A percentile compares a stretch with the other conserved stretches of the same genome.
phyloP scores from a whole-genome alignment of 1,140 invertebrate species.

The Teleopsis dalmanni region DNA sequence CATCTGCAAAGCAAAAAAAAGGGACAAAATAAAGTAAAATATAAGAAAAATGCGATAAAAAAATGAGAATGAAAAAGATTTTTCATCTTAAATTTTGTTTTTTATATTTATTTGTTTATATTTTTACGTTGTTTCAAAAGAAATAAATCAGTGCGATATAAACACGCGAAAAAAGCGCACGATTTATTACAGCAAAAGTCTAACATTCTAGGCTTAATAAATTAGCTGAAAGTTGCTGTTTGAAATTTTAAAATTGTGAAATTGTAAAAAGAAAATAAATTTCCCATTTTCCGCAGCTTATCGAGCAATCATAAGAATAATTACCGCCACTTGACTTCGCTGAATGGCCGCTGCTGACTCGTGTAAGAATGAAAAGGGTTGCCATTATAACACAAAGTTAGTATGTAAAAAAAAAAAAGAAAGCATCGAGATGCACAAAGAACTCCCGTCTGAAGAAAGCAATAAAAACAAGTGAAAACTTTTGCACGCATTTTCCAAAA shows the following conservation, averaged over 20 bases:
- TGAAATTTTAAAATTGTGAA: not conserved
- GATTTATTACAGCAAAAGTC: conserved; percentile 1
- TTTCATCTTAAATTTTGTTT: not conserved
- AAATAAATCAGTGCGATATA: conserved; percentile 4
- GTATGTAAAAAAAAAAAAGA: too few relatives aligned
- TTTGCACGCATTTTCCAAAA: too few relatives aligned
- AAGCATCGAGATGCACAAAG: too few relatives aligned
- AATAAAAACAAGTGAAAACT: too few relatives aligned
- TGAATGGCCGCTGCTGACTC: not conserved
- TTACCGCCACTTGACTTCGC: conserved; percentile 1
- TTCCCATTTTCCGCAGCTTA: not conserved
- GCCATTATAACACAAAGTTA: not conserved
- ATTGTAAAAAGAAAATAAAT: not conserved
- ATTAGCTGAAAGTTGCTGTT: conserved; percentile 3
- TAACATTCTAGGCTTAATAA: conserved; percentile 1
- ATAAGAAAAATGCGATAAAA: conserved; percentile 7
- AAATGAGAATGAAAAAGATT: not conserved
- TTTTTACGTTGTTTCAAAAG: not conserved
- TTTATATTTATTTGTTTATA: not conserved
- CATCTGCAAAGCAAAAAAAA: conserved; percentile 39
- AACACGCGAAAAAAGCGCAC: conserved; percentile 1
- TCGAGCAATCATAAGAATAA: conserved; percentile 3
- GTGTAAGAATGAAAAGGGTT: conserved; percentile 4
- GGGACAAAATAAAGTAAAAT: not conserved
- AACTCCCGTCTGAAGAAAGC: too few relatives aligned